Base-by-base conservation (phyloP, 2,113 vertebrate species). In the Hiodon tergisus region DNA sequence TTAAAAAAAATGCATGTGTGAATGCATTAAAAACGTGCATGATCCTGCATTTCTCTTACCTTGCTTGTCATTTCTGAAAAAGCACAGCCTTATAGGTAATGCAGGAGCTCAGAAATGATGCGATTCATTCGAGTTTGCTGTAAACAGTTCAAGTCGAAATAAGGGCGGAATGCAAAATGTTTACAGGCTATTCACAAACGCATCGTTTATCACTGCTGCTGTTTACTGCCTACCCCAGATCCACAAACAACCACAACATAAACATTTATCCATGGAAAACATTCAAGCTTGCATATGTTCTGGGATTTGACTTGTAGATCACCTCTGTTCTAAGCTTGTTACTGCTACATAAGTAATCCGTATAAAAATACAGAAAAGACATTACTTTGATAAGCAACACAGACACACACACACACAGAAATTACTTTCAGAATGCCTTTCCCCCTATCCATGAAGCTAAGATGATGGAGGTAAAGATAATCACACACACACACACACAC, bases 401-500 rank as follows among this genome's bases (percentile, higher is more conserved):
- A 31, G 31, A 31, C 31, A 31, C 0, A 31, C 31, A 31, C 31
- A 31, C 31, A 31, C 31, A 31, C 31, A 31, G 31, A 31, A 31
- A 31, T 31, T 31, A 31, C 31, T 31, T 31, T 31, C 31, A 31
- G 31, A 31, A 31, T 31, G 0, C 31, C 31, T 31, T 31, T 31
- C 31, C 31, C 31, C 31, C 31, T 31, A 31, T 31, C 31, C 31
- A 31, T 31, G 31, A 31, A 31, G 31, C 31, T 31, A 31, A 31
- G 31, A 31, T 31, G 31, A 31, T 31, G 31, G 31, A 31, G 31
- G 31, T 31, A 31, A 31, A 31, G 31, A 31, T 31, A 31, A 31
- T 31, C 31, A 75, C 62, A 68, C 53, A 13, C 51, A 68, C 72
- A 68, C 62, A 70, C 71, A 66, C 50, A 13, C 2, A 2, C 53